A percentile compares a stretch with the other conserved stretches of the same genome.
Conservation (phyloP, 2,888 invertebrate species). For the Zootermopsis nevadensis region DNA sequence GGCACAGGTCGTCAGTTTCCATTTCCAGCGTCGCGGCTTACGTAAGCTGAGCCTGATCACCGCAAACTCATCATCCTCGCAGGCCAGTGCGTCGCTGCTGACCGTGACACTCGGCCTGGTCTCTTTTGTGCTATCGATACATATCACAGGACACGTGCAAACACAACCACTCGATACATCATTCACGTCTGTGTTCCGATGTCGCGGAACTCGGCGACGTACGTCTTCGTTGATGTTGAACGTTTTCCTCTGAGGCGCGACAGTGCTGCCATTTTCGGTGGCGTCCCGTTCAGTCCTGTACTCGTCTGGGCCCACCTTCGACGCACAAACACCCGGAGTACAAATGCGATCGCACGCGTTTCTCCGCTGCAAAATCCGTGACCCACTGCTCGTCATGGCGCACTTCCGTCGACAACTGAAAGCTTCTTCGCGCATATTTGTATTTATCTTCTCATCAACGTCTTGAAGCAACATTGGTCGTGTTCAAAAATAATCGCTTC, state of each 20-base stretch:
- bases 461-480: slow-evolving; percentile 45
- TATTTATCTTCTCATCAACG: slow-evolving; percentile 34
- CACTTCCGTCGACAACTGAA: not conserved
- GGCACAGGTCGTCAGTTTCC: slow-evolving; percentile 68
- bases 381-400: not conserved
- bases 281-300: not conserved
- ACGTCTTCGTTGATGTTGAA: not conserved
- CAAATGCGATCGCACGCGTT: not conserved
- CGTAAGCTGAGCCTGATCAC: slow-evolving; percentile 72
- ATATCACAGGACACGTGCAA: slow-evolving; percentile 34
- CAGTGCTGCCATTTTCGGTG: not conserved
- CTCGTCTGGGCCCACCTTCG: not conserved
- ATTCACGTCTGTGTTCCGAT: not conserved
- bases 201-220: not conserved
- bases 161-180: not conserved
- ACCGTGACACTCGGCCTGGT: slow-evolving; percentile 33
- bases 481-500: slow-evolving; percentile 16
- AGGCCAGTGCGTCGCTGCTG: slow-evolving; percentile 7
- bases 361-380: not conserved
- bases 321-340: not conserved
- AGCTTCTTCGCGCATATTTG: slow-evolving; percentile 22
- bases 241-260: not conserved
- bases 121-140: slow-evolving; percentile 31
- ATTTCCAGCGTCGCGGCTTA: slow-evolving; percentile 72
- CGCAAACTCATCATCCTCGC: slow-evolving; percentile 59